Percentiles rank a stretch among this genome's conserved stretches.
Evolutionary conservation across 2,113 vertebrate genomes (phyloP).

Genomic region (Daphoenositta chrysoptera): DNA sequence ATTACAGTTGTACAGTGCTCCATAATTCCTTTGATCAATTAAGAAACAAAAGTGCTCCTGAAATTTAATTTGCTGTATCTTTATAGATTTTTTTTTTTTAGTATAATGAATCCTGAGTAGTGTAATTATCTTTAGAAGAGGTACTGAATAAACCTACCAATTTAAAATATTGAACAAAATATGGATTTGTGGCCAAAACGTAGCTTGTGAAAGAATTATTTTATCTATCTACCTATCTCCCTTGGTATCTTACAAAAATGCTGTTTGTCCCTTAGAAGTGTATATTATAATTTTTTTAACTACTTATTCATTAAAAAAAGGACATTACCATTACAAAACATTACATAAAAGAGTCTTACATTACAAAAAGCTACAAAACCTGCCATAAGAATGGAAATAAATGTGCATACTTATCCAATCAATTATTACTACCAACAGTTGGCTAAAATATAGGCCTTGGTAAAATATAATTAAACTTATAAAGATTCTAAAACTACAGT

Average conservation of each 20-base stretch:
- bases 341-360: background rate
- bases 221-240: background rate
- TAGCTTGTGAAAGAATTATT: background rate
- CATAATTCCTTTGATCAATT: slow-evolving; percentile 23
- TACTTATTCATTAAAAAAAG: background rate
- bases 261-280: background rate
- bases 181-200: background rate
- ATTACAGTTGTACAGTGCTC: background rate
- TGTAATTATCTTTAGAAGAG: slow-evolving; percentile 28
- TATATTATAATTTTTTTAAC: background rate
- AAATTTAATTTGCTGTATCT: slow-evolving; percentile 1
- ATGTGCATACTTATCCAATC: background rate
- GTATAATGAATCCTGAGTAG: background rate
- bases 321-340: background rate
- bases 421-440: background rate
- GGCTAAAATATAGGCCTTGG: background rate
- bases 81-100: background rate
- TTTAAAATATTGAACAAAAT: slow-evolving; percentile 37
- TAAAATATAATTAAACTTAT: background rate
- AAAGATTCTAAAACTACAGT: background rate
- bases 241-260: background rate
- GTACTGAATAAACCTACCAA: slow-evolving; percentile 13
- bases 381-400: background rate
- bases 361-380: background rate
- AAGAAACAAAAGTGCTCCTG: slow-evolving; percentile 3